phyloP scores from a whole-genome alignment of 53 echinoderm and acorn worm species.

The Pentamera pediparva region DNA sequence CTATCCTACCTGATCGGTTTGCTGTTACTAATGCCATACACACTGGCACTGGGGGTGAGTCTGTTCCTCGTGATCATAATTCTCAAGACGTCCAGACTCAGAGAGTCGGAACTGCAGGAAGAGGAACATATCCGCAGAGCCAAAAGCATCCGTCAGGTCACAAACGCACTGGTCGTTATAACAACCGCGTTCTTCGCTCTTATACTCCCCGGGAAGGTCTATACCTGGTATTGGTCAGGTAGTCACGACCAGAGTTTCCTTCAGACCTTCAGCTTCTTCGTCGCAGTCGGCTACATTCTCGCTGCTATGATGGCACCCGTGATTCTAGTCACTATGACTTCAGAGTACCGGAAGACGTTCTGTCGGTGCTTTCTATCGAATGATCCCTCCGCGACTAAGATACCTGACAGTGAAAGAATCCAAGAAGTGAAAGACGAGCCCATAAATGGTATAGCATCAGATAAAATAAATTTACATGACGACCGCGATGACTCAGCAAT shows the following conservation, averaged over 20 bases:
- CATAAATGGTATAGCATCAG: too few species aligned
- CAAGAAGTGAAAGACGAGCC: too few species aligned
- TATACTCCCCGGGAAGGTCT: constrained; percentile 14
- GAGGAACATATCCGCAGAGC: background rate
- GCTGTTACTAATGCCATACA: constrained; percentile 8
- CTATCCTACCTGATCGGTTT: background rate
- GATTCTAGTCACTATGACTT: background rate
- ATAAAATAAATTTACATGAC: too few species aligned
- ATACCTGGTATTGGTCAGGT: constrained; percentile 2
- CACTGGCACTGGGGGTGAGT: constrained; percentile 1
- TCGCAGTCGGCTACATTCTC: background rate
- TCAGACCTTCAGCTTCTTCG: background rate
- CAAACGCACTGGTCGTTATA: background rate
- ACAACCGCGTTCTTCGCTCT: background rate
- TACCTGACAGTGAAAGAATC: too few species aligned
- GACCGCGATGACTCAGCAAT: too few species aligned
- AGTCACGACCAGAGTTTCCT: background rate
- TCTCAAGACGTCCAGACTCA: background rate
- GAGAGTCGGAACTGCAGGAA: background rate
- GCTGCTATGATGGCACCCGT: background rate
- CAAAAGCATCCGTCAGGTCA: constrained; percentile 11
- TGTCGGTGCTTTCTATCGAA: too few species aligned
- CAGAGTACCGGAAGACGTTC: background rate
- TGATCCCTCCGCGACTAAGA: too few species aligned
- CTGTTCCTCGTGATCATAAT: background rate